These are phyloP conservation scores for Pampus argenteus DNA, from an alignment of 2,797 vertebrate genomes.

Conservation along the genomic window DNA sequence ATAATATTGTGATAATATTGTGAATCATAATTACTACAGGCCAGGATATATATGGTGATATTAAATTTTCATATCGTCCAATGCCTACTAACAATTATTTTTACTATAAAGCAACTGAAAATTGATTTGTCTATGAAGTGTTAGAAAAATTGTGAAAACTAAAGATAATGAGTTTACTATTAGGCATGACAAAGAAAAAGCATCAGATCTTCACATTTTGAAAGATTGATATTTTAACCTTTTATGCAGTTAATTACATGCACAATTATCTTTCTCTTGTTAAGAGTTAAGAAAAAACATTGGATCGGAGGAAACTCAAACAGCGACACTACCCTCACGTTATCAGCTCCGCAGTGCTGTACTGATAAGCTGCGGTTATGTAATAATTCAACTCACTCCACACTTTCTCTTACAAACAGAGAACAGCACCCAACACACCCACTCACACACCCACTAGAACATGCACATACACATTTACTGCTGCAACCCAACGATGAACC, in stretches of 20 bases:
- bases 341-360: conserved; percentile 13
- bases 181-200: no score
- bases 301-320: conserved; percentile 1
- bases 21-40: no score
- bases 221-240: neutral
- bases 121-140: neutral
- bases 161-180: no score
- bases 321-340: conserved; percentile 8
- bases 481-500: conserved; percentile 26
- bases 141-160: neutral
- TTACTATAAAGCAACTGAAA: neutral
- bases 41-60: no score
- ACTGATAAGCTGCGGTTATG: conserved; percentile 52
- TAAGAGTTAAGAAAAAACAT: no score
- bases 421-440: conserved; percentile 53
- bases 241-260: neutral
- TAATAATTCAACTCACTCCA: conserved; percentile 48
- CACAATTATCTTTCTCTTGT: neutral
- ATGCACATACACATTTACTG: conserved; percentile 48
- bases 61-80: no score
- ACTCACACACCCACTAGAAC: conserved; percentile 48
- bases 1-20: no score
- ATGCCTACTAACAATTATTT: neutral
- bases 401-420: conserved; percentile 62
- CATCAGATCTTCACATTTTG: neutral